A percentile compares a stretch with the other conserved stretches of the same genome.
Conservation (phyloP, 2,113 vertebrate species). For the Lagenorhynchus albirostris region DNA sequence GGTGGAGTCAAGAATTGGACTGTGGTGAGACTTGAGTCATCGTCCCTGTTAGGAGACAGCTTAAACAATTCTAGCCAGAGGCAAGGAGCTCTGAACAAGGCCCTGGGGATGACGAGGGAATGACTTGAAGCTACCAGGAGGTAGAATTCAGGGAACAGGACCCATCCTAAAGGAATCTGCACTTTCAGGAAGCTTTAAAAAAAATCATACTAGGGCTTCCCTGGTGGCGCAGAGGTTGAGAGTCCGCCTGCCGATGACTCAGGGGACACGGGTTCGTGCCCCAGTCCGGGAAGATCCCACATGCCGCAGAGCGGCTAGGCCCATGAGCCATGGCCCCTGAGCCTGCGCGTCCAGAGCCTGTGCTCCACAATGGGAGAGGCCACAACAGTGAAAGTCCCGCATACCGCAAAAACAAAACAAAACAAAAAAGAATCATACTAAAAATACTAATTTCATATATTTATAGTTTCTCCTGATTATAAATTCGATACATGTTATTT, state of each 20-base stretch:
- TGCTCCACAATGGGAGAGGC: too few species aligned
- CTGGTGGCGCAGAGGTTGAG: too few species aligned
- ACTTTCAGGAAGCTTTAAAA: not conserved
- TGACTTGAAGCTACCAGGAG: not conserved
- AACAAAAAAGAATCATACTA: not conserved
- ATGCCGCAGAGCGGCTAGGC: too few species aligned
- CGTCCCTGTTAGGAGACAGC: not conserved
- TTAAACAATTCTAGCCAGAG: not conserved
- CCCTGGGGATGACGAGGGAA: not conserved
- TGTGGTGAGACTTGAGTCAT: not conserved
- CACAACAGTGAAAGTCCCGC: too few species aligned
- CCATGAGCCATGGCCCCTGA: too few species aligned
- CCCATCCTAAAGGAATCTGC: not conserved
- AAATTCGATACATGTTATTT: not conserved
- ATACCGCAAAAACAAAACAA: too few species aligned
- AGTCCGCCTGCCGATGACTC: too few species aligned
- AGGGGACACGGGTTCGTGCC: too few species aligned
- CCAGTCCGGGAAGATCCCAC: too few species aligned
- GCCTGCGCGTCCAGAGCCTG: too few species aligned
- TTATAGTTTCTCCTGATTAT: not conserved
- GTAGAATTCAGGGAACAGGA: not conserved
- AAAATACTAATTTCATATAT: not conserved
- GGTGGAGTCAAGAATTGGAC: not conserved
- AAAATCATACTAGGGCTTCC: not conserved
- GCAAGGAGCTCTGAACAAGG: not conserved